These are phyloP conservation scores for Urocynchramus pylzowi DNA, from an alignment of 2,113 vertebrate genomes.

Conservation along the genomic window DNA sequence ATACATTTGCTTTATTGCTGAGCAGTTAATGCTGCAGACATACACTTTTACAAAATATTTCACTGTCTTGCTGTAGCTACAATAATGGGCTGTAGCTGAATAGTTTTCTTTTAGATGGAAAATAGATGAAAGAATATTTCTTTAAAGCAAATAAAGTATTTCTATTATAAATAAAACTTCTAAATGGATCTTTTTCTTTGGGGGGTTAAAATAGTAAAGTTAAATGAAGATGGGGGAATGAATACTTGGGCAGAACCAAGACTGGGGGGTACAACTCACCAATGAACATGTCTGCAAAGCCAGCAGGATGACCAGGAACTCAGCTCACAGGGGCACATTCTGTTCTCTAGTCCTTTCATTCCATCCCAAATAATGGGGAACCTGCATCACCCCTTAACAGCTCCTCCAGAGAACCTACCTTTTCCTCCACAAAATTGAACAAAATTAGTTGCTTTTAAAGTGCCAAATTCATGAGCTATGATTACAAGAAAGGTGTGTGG, in stretches of 20 bases:
- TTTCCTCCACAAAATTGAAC: not conserved
- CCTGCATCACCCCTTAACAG: not conserved
- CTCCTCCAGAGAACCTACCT: not conserved
- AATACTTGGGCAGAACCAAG: not conserved
- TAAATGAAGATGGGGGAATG: not conserved
- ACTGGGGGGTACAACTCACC: not conserved
- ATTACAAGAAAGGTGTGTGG: not conserved
- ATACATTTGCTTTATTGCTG: not conserved
- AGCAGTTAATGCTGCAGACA: not conserved
- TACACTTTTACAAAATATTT: constrained; percentile 1
- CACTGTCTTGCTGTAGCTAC: not conserved
- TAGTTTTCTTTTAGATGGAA: not conserved
- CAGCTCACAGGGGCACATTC: not conserved
- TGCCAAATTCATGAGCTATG: not conserved
- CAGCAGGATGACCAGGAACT: not conserved
- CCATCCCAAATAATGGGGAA: not conserved
- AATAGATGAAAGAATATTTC: not conserved
- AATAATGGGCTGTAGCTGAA: not conserved
- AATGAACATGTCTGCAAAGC: not conserved
- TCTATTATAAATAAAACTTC: not conserved
- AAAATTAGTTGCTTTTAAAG: not conserved
- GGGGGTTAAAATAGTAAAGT: not conserved
- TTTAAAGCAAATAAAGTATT: not conserved
- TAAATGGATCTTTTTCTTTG: not conserved
- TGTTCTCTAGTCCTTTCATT: not conserved